Conservation (phyloP, 2,113 vertebrate species). For the Tyrannus savana region DNA sequence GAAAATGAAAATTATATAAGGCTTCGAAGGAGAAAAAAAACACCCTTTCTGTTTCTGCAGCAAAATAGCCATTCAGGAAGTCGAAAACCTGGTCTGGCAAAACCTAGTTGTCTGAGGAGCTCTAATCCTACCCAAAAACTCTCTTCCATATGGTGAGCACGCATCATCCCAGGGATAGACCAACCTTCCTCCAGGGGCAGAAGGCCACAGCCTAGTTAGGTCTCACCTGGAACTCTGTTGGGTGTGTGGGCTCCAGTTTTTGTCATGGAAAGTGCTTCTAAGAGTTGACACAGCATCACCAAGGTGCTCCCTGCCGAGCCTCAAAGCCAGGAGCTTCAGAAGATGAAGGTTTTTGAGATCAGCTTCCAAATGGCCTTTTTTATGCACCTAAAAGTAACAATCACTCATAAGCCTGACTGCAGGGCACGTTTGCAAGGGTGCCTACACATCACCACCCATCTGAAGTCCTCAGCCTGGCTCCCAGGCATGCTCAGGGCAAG, state of each 20-base stretch:
- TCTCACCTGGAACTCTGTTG: not conserved
- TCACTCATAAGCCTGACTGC: not conserved
- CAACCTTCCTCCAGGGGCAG: not conserved
- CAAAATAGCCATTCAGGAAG: not conserved
- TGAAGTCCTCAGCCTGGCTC: not conserved
- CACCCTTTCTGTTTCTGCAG: not conserved
- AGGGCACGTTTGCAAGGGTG: not conserved
- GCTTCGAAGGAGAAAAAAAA: not conserved
- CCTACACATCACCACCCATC: not conserved
- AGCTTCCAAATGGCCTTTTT: not conserved
- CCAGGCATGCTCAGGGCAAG: not conserved
- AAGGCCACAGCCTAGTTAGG: rapidly evolving
- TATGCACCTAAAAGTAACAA: not conserved
- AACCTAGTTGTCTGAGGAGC: not conserved
- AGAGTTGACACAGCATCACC: not conserved
- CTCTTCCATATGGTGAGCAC: not conserved
- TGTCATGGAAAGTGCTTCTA: not conserved
- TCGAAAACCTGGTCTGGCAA: not conserved
- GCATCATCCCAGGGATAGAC: not conserved
- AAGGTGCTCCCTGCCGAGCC: not conserved
- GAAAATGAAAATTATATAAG: not conserved
- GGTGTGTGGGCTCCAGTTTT: not conserved
- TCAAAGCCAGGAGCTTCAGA: not conserved
- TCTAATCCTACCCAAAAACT: not conserved
- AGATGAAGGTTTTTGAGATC: not conserved